A percentile compares a stretch with the other conserved stretches of the same genome.
phyloP scores from a whole-genome alignment of 2,797 vertebrate genomes.

The Centroberyx gerrardi region DNA sequence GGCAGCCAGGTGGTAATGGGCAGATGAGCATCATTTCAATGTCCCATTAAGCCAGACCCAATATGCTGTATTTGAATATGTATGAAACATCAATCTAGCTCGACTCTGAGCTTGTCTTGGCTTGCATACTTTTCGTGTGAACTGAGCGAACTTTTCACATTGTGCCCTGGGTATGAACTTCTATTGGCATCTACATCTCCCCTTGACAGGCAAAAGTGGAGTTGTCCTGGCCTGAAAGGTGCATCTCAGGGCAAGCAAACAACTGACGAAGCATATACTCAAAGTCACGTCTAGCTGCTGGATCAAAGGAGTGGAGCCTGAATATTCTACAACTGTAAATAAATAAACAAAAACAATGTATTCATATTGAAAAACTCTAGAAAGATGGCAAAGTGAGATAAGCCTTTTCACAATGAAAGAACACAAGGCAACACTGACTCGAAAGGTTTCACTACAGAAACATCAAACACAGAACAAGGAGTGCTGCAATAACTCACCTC shows the following conservation, averaged over 20 bases:
- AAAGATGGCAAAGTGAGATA: neutral
- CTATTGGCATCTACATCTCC: constrained; percentile 16
- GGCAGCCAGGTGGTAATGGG: constrained; percentile 24
- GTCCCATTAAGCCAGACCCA: constrained; percentile 41
- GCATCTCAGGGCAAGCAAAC: neutral
- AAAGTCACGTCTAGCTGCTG: neutral
- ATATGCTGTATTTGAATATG: constrained; percentile 34
- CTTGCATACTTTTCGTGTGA: constrained; percentile 35
- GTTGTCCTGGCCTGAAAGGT: constrained; percentile 4
- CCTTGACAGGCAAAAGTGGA: constrained; percentile 9
- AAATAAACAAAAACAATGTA: constrained; percentile 6
- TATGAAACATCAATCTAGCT: constrained; percentile 44
- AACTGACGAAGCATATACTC: neutral
- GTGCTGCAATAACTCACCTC: constrained; percentile 41
- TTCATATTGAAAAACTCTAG: neutral
- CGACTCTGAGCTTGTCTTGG: constrained; percentile 49
- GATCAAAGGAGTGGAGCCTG: constrained; percentile 1
- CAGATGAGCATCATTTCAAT: constrained; percentile 39
- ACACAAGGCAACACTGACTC: constrained; percentile 44
- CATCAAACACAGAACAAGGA: constrained; percentile 42
- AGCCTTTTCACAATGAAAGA: constrained; percentile 39
- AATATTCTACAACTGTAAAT: constrained; percentile 15
- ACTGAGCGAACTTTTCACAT: constrained; percentile 47
- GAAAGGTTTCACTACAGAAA: constrained; percentile 43
- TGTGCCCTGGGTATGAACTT: constrained; percentile 41